phyloP scores from a whole-genome alignment of 2,888 invertebrate genomes.

The Exocentrus adspersus region DNA sequence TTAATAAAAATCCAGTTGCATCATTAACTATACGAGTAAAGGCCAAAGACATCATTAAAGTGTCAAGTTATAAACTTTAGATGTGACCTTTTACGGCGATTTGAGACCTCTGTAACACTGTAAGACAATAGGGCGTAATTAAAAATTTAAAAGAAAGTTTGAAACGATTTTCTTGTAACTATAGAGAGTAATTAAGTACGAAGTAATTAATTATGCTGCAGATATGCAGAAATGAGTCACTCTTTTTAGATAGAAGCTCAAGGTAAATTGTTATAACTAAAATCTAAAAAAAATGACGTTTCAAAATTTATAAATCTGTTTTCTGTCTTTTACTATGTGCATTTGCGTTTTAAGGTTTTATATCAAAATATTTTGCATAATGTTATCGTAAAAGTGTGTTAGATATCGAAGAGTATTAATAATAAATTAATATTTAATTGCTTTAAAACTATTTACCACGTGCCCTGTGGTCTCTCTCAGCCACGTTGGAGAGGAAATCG shows the following conservation, averaged over 20 bases:
- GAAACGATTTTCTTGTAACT: neutral
- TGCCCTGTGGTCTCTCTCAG: too few species aligned
- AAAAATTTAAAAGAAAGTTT: conserved; percentile 7
- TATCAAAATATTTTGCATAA: too few species aligned
- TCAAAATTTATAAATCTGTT: too few species aligned
- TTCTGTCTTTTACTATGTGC: too few species aligned
- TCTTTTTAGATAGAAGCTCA: neutral
- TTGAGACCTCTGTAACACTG: neutral
- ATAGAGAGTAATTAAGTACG: conserved; percentile 10
- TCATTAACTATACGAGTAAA: conserved; percentile 23
- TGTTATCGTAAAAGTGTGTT: too few species aligned
- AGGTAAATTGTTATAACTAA: neutral
- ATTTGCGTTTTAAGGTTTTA: too few species aligned
- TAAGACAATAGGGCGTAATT: conserved; percentile 14
- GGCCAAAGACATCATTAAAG: conserved; percentile 15
- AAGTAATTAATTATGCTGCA: conserved; percentile 16
- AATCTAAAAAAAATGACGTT: too few species aligned
- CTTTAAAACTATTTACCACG: too few species aligned
- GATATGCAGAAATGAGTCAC: neutral
- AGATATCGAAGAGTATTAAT: too few species aligned
- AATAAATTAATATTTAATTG: too few species aligned
- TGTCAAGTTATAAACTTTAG: conserved; percentile 20
- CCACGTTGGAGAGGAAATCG: neutral
- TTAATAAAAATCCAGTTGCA: conserved; percentile 22
- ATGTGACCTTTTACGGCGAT: neutral